phyloP scores from a whole-genome alignment of 35 echinoderm and acorn worm species.

The Heliocidaris tuberculata region DNA sequence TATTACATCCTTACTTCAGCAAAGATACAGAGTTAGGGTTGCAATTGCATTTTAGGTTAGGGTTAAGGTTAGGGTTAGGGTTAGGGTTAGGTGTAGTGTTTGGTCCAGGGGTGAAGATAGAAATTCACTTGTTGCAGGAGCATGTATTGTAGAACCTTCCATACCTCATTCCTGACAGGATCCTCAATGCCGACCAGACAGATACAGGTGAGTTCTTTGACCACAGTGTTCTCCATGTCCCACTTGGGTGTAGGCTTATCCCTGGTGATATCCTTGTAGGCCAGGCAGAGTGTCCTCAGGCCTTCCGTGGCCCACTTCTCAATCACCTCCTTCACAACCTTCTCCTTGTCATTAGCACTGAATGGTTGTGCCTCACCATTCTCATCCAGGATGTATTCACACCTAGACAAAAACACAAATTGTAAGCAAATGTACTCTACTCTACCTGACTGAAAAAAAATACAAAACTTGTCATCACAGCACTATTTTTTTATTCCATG shows the following conservation, averaged over 20 bases:
- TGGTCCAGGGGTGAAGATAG: background rate
- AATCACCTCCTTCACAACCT: constrained; percentile 85
- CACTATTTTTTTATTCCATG: no score
- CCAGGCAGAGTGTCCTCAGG: constrained; percentile 81
- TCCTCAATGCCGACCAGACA: constrained; percentile 95
- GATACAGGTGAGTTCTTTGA: constrained; percentile 77
- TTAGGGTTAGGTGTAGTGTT: background rate
- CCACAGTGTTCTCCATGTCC: constrained; percentile 89
- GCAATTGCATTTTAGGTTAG: background rate
- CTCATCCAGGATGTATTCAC: constrained; percentile 68
- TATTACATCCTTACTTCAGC: no score
- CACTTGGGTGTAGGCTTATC: constrained; percentile 83
- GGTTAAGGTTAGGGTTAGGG: no score
- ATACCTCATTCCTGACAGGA: constrained; percentile 90
- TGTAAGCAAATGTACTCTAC: background rate
- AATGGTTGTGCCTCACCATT: constrained; percentile 63
- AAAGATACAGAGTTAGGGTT: background rate
- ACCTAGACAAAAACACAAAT: constrained; percentile 46
- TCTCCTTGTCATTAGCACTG: constrained; percentile 62
- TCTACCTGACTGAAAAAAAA: no score
- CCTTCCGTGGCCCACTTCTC: constrained; percentile 92
- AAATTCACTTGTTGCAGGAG: background rate
- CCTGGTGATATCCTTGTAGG: constrained; percentile 68
- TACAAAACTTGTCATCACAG: no score
- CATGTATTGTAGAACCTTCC: background rate